Evolutionary conservation across 2,888 invertebrate species (phyloP), one percentile per base, ranked within the genome.

Genomic region (Troides oblongomaculatus): DNA sequence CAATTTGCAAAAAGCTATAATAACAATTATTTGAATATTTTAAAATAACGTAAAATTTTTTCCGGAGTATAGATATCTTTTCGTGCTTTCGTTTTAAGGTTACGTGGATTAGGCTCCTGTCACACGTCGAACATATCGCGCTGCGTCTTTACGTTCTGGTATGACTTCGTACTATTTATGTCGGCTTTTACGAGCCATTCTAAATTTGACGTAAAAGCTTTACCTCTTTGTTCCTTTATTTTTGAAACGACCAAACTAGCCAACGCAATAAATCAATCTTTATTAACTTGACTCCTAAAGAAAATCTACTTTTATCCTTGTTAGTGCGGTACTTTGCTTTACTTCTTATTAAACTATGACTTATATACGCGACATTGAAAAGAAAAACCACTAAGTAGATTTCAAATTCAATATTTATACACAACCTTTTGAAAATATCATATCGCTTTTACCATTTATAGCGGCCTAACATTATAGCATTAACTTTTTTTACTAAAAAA

Each of bases 151-250:
- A 74, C 72, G 77, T 78, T 76, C 77, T 75, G 77, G 71, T 74
- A 73, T 74, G 62, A 76, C 79, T 78, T 76, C 74, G 72, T 81
- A 80, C 81, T 82, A 80, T 88, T 87, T 85, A 84, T 77, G 83
- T 80, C 79, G 76, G 72, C 74, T 82, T 86, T 87, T 87, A 86
- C 82, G 78, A 80, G 75, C 78, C 79, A 80, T 84, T 84, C 76
- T 75, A 76, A 73, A 76, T 81, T 81, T 75, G 76, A 78, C 78
- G 77, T 77, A 75, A 76, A 70, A 72, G 73, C 74, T 76, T 77
- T 73, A 71, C 76, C 75, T 79, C 77, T 77, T 79, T 73, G 76
- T 74, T 77, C 77, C 73, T 74, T 74, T 77, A 72, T 74, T 72
- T 73, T 71, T 72, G 72, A 70, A 66, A 62, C 64, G 69, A 72